phyloP scores from a whole-genome alignment of 1,140 invertebrate genomes.

The Habropoda laboriosa region DNA sequence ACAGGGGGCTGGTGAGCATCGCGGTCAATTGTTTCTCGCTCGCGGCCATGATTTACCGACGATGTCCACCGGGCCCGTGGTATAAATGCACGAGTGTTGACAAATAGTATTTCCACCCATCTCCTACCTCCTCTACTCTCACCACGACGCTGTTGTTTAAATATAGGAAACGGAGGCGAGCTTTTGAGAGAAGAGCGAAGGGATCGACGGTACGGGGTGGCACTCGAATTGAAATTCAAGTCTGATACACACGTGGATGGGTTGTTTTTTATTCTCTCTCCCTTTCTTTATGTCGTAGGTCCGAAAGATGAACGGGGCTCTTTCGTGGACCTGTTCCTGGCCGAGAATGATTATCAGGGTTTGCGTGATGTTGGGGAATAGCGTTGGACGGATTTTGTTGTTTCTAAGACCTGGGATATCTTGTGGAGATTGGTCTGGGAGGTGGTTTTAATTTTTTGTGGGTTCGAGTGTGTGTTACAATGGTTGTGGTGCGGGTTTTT shows the following conservation, averaged over 20 bases:
- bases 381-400: too few relatives aligned
- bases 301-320: not conserved
- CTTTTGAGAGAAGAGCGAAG: not conserved
- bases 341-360: not conserved
- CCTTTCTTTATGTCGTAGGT: not conserved
- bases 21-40: conserved; percentile 64
- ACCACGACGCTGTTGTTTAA: conserved; percentile 11
- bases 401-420: too few relatives aligned
- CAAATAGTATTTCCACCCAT: conserved; percentile 65
- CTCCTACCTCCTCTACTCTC: not conserved
- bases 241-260: not conserved
- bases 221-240: conserved; percentile 33
- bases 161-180: conserved; percentile 10
- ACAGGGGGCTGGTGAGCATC: not conserved
- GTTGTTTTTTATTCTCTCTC: too few relatives aligned
- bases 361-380: too few relatives aligned
- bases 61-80: conserved; percentile 46
- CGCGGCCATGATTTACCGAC: conserved; percentile 65
- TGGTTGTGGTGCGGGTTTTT: too few relatives aligned
- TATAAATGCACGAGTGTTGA: conserved; percentile 69
- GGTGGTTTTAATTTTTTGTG: too few relatives aligned
- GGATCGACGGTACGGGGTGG: not conserved
- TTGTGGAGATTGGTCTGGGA: too few relatives aligned
- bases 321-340: not conserved
- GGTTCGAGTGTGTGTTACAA: too few relatives aligned